Base-by-base conservation (phyloP, 2,888 invertebrate species). In the Stegana nigrithorax region DNA sequence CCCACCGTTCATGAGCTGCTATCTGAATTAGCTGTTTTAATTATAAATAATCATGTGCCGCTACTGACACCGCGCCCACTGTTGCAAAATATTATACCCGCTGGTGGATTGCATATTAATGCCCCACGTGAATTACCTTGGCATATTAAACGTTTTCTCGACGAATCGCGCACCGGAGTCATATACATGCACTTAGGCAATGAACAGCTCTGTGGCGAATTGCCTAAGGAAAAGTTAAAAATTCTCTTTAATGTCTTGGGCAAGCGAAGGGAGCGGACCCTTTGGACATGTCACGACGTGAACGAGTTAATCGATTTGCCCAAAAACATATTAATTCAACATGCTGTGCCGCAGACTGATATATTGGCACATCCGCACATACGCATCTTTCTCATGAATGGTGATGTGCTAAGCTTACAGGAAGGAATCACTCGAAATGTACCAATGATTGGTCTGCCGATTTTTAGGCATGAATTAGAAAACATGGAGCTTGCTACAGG, bases 41-140 rank as follows among this genome's bases (percentile, higher is more conserved):
- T 89, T 27, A 70, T 87, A 0, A 89, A 89, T 71, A 86, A 86
- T 27, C 87, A 89, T 78, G 83, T 86, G 56, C 85, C 86, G 2
- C 65, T 89, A n/a, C 79, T 86, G 51, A 84, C 83, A 1, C 81
- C 87, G 0, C 82, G 85, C 23, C 87, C 88, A 0, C 69, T 82
- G 1, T 77, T 87, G 6, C 85, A 86, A 2, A 86, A 86, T 12
- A 81, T 88, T 8, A 79, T 89, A 4, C 86, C 88, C 42, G 87
- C 89, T 1, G 89, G 88, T 1, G 90, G 89, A 7, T 71, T 88
- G 10, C 89, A 89, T 63, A 85, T 89, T 26, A 83, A 84, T 6
- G 82, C 79, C 8, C 78, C 84, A 0, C 84, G 85, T 55, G 77
- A 79, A 12, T 67, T 86, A 47, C 81, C 84, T 17, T 81, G 85